Evolutionary conservation across 2,113 vertebrate species (phyloP).

Genomic region (Acrocephalus arundinaceus): DNA sequence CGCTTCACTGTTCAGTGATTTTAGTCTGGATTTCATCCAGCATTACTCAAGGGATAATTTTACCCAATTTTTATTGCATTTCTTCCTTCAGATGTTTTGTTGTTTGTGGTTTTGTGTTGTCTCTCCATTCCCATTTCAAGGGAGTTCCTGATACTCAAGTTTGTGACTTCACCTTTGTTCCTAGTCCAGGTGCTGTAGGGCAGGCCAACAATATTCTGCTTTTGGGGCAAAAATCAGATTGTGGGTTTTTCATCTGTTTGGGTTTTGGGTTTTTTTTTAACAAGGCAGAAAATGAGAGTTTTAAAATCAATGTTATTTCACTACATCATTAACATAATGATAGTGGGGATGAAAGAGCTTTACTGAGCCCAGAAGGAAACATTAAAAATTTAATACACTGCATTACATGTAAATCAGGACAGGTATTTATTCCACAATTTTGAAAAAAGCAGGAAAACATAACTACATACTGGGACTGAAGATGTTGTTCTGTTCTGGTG

Average conservation of each 20-base stretch:
- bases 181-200: background rate
- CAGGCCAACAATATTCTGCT: background rate
- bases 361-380: background rate
- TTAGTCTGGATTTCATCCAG: constrained; percentile 12
- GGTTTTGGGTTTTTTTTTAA: background rate
- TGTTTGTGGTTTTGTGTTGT: background rate
- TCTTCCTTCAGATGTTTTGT: background rate
- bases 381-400: background rate
- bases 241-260: background rate
- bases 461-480: background rate
- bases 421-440: background rate
- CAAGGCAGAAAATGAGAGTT: background rate
- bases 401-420: background rate
- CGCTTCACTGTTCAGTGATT: background rate
- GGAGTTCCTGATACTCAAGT: background rate
- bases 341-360: background rate
- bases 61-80: background rate
- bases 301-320: background rate
- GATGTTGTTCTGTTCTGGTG: background rate
- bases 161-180: background rate
- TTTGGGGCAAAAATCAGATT: background rate
- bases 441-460: background rate
- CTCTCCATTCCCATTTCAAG: background rate
- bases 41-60: background rate
- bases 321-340: background rate